Percentiles rank a stretch among this genome's conserved stretches.
These are phyloP conservation scores for Xanthostigma xanthostigma DNA, from an alignment of 2,888 invertebrate genomes.

Conservation along the genomic window DNA sequence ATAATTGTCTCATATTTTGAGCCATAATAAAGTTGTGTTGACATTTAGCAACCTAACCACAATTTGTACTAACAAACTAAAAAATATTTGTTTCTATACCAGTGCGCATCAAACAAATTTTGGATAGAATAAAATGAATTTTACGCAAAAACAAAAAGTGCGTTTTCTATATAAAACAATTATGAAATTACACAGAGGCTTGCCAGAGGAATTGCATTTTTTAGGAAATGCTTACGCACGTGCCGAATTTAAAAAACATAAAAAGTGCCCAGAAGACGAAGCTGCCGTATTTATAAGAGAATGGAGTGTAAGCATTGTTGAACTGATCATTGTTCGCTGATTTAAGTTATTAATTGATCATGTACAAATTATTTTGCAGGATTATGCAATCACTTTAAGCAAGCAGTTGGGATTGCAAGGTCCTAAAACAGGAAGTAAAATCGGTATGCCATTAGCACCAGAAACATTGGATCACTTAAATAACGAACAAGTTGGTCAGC, in stretches of 20 bases:
- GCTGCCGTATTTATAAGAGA: conserved; percentile 67
- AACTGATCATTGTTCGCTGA: conserved; percentile 2
- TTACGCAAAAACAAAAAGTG: conserved; percentile 33
- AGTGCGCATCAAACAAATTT: not conserved
- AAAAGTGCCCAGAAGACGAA: conserved; percentile 52
- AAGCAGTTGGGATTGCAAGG: conserved; percentile 43
- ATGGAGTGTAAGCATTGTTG: conserved; percentile 61
- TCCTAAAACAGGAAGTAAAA: conserved; percentile 35
- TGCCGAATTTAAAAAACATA: conserved; percentile 71
- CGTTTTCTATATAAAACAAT: conserved; percentile 43
- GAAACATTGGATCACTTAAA: conserved; percentile 52
- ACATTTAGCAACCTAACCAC: not conserved
- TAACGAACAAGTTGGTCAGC: conserved; percentile 70
- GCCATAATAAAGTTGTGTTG: no score
- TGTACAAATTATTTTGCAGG: conserved; percentile 33
- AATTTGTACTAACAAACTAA: not conserved
- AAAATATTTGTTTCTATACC: not conserved
- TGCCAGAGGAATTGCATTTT: conserved; percentile 37
- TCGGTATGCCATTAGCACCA: conserved; percentile 49
- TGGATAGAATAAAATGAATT: conserved; percentile 2
- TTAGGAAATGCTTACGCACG: conserved; percentile 43
- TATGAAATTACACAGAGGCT: conserved; percentile 39
- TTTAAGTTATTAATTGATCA: conserved; percentile 4
- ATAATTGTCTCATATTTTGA: no score
- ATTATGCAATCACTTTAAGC: conserved; percentile 59